Evolutionary conservation across 2,113 vertebrate genomes (phyloP).

Genomic region (Egretta garzetta): DNA sequence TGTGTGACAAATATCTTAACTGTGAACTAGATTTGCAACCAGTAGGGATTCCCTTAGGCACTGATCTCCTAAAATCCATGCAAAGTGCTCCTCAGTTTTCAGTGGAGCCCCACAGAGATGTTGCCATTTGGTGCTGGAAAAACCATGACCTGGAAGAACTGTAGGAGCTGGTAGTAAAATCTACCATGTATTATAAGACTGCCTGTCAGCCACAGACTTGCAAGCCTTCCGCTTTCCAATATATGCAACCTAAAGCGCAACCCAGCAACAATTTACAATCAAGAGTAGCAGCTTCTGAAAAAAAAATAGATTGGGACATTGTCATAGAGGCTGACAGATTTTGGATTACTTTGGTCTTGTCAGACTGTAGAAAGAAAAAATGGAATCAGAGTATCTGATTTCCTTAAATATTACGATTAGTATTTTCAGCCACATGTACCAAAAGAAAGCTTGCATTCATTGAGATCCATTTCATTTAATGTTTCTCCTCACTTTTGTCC

Average conservation of each 20-base stretch:
- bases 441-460: background rate
- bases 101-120: background rate
- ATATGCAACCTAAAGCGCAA: background rate
- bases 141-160: background rate
- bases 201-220: background rate
- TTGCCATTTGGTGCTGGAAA: background rate
- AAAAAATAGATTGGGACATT: background rate
- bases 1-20: background rate
- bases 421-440: background rate
- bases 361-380: background rate
- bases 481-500: background rate
- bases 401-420: background rate
- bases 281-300: background rate
- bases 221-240: background rate
- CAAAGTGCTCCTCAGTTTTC: background rate
- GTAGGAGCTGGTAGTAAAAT: background rate
- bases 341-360: background rate
- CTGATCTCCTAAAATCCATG: background rate
- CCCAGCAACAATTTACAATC: background rate
- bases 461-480: background rate
- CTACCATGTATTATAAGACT: constrained; percentile 5
- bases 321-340: background rate
- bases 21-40: background rate
- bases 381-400: background rate
- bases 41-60: background rate